Evolutionary conservation across 2,888 invertebrate genomes (phyloP), one percentile per base, ranked within the genome.

Genomic region (Rhodophaea formosa): DNA sequence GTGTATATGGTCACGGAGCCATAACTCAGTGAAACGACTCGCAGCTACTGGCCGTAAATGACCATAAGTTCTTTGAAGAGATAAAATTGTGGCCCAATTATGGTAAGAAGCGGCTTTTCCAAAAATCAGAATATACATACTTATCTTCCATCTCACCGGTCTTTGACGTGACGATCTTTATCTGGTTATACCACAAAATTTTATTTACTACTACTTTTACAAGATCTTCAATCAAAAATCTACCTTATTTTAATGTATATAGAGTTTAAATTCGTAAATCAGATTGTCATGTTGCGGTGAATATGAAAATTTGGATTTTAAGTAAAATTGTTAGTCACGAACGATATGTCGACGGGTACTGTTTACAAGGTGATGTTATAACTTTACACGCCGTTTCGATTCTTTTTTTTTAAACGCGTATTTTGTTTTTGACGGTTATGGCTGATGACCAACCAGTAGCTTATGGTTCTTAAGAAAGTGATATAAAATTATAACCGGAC

Each of bases 71-170:
- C 89, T 79, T 73, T 80, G 89, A 88, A 90, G 71, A 86, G 84
- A 87, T 89, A 86, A 88, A 83, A 70, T 79, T 79, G 80, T 77
- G 65, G 71, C 69, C 87, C 89, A 88, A 88, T 89, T 89, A 88
- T 81, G 80, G 82, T 65, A 77, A 69, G 71, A 69, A 79, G 85
- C 86, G 84, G 86, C 72, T 79, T 86, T 88, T 88, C 87, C 88
- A 85, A 88, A 88, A 88, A 88, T 85, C 79, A 5, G 51, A 51
- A 82, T 80, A 78, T 62, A 70, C 72, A 54, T 15, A 17, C 17
- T 46, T 55, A 55, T 55, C 55, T 46, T 8, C 1, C 14, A 55
- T 55, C 55, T 55, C 35, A 17, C 46, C 15, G 14, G 39, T 44
- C 14, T 53, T 46, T 32, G 55, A 35, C 55, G 35, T 46, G 46